Evolutionary conservation across 2,888 invertebrate species (phyloP).

Genomic region (Quadroppia sp.): DNA sequence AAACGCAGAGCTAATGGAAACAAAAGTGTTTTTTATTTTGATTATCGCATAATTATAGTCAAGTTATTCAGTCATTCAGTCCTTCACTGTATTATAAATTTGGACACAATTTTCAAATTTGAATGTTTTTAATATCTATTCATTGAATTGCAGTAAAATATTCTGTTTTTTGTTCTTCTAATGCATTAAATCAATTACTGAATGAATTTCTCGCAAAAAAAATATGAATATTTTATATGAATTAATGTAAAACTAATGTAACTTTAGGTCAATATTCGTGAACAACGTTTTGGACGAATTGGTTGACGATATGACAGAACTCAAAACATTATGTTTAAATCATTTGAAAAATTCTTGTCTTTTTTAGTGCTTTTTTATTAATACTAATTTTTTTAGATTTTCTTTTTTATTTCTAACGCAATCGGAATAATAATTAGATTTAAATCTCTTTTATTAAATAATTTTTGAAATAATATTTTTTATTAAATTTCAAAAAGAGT

Average conservation of each 20-base stretch:
- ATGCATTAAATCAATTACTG: constrained; percentile 25
- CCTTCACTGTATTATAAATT: background rate
- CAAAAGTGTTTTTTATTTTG: background rate
- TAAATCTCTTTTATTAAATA: background rate
- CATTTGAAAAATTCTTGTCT: constrained; percentile 7
- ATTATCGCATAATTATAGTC: background rate
- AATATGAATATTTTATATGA: constrained; percentile 4
- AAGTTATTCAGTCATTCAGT: background rate
- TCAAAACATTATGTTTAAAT: constrained; percentile 10
- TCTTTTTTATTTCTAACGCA: background rate
- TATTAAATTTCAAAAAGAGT: background rate
- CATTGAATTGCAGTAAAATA: background rate
- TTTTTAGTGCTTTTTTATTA: background rate
- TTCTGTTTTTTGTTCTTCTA: background rate
- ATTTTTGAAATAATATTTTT: background rate
- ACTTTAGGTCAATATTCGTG: constrained; percentile 21
- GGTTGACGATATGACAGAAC: constrained; percentile 4
- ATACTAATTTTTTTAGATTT: background rate
- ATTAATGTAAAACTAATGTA: constrained; percentile 21
- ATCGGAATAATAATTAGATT: background rate
- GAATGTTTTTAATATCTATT: constrained; percentile 3
- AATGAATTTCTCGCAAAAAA: constrained; percentile 11
- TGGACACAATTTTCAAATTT: background rate
- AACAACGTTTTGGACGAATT: constrained; percentile 26
- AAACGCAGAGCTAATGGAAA: background rate